Percentiles rank a stretch among this genome's conserved stretches.
phyloP scores from a whole-genome alignment of 2,113 vertebrate species.

The Oreochromis tanganicae region DNA sequence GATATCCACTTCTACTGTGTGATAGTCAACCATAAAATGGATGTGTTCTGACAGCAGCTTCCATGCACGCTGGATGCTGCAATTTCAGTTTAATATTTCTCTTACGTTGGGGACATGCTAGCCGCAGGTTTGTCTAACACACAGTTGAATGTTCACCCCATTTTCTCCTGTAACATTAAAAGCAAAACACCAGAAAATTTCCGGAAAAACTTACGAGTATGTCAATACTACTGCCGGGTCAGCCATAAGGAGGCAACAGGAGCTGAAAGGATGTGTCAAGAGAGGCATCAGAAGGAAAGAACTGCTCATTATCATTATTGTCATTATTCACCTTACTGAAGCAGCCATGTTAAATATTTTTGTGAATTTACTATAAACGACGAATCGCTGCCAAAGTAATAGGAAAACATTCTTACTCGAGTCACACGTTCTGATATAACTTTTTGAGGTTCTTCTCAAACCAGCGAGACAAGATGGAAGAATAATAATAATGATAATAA shows the following conservation, averaged over 20 bases:
- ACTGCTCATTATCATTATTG: background rate
- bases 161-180: background rate
- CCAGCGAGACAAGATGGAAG: background rate
- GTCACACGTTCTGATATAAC: background rate
- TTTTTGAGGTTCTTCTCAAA: background rate
- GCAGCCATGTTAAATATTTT: background rate
- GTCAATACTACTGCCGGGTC: background rate
- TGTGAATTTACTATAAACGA: background rate
- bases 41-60: background rate
- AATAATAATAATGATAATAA: background rate
- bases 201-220: background rate
- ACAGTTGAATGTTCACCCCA: background rate
- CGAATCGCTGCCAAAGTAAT: background rate
- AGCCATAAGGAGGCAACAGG: background rate
- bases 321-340: background rate
- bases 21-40: background rate
- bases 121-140: background rate
- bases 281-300: background rate
- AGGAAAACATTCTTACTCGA: background rate
- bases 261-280: background rate
- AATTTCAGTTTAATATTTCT: background rate
- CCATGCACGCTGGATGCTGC: background rate
- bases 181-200: background rate
- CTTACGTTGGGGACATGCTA: background rate
- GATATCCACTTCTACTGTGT: background rate